Percentiles rank a stretch among this genome's conserved stretches.
These are phyloP conservation scores for Physocephala rufipes DNA, from an alignment of 2,888 invertebrate genomes.

Conservation along the genomic window DNA sequence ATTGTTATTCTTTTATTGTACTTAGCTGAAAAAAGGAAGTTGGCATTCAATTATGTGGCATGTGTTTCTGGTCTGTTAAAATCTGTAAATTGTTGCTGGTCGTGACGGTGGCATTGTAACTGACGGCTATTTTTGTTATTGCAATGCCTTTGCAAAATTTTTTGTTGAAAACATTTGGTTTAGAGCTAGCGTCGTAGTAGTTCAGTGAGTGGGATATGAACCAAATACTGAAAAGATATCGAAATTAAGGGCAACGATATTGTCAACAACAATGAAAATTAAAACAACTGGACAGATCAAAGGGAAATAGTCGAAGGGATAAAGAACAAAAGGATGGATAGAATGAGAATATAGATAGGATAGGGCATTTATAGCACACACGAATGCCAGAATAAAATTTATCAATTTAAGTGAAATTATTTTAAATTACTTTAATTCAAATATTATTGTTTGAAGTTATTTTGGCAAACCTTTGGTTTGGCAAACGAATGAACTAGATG, in stretches of 20 bases:
- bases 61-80: constrained; percentile 29
- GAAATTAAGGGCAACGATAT: neutral
- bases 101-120: neutral
- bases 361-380: too few relatives aligned
- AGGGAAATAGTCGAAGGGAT: too few relatives aligned
- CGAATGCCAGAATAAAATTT: constrained; percentile 29
- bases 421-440: neutral
- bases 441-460: too few relatives aligned
- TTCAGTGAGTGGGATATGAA: constrained; percentile 28
- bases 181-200: neutral
- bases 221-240: constrained; percentile 13
- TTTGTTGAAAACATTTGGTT: neutral
- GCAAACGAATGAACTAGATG: too few relatives aligned
- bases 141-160: too few relatives aligned
- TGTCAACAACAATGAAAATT: neutral
- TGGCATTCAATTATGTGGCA: constrained; percentile 3
- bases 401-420: constrained; percentile 32
- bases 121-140: neutral
- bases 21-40: neutral
- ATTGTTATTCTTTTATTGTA: neutral
- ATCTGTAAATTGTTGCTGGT: neutral
- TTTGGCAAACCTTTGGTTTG: too few relatives aligned
- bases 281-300: neutral
- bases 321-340: neutral
- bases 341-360: neutral